A percentile compares a stretch with the other conserved stretches of the same genome.
phyloP scores from a whole-genome alignment of 2,797 vertebrate species.

The Betta splendens region DNA sequence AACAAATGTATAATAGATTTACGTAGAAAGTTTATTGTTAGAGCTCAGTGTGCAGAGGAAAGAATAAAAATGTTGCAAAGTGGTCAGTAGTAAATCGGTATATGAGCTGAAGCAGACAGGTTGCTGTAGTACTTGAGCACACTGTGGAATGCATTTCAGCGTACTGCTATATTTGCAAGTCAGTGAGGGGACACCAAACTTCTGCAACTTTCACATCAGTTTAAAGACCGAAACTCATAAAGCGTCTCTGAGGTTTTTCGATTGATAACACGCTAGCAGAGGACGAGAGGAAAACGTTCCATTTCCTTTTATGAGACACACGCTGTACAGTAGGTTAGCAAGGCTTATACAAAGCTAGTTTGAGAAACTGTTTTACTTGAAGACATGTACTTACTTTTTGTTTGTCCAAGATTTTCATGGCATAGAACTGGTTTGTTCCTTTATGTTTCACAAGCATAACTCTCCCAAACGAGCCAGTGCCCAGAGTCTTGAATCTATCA shows the following conservation, averaged over 20 bases:
- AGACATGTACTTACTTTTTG: conserved; percentile 87
- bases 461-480: conserved; percentile 97
- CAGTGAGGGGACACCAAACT: conserved; percentile 6
- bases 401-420: conserved; percentile 99
- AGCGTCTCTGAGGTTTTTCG: conserved; percentile 50
- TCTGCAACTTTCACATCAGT: conserved; percentile 57
- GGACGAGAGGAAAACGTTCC: conserved; percentile 48
- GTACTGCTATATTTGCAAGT: background rate
- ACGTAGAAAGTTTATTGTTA: no score
- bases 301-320: conserved; percentile 63
- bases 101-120: conserved; percentile 28
- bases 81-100: no score
- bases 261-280: conserved; percentile 15
- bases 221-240: conserved; percentile 51
- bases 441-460: conserved; percentile 99
- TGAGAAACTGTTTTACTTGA: conserved; percentile 6
- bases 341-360: no score
- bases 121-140: conserved; percentile 13
- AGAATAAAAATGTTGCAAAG: background rate
- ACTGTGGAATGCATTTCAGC: conserved; percentile 21
- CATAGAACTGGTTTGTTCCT: conserved; percentile 95
- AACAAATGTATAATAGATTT: no score
- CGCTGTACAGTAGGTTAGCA: no score
- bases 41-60: no score
- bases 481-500: conserved; percentile 96